Percentiles rank a stretch among this genome's conserved stretches.
Evolutionary conservation across 1,140 invertebrate species (phyloP).

Genomic region (Dinoponera quadriceps): DNA sequence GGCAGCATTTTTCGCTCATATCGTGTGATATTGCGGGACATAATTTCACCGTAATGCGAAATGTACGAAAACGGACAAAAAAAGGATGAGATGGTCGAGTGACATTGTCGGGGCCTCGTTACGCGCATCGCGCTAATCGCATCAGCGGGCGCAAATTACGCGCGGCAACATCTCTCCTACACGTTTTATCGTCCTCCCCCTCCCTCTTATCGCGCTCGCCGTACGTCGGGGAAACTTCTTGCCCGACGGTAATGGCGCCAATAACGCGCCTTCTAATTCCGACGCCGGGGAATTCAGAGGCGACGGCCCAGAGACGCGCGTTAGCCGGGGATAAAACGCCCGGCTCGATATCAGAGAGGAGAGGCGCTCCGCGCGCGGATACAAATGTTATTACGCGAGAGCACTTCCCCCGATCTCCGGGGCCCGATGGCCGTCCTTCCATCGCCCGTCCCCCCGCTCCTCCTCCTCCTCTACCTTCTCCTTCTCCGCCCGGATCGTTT

Average conservation of each 20-base stretch:
- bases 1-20: no score
- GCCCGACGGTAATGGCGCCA: slow-evolving; percentile 30
- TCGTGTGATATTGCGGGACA: no score
- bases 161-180: slow-evolving; percentile 1
- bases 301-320: slow-evolving; percentile 11
- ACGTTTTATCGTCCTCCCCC: slow-evolving; percentile 4
- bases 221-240: slow-evolving; percentile 21
- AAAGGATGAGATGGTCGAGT: background rate
- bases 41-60: background rate
- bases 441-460: slow-evolving; percentile 9
- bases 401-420: slow-evolving; percentile 71
- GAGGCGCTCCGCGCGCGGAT: slow-evolving; percentile 67
- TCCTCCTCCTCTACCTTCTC: slow-evolving; percentile 2
- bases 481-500: slow-evolving; percentile 76
- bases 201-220: slow-evolving; percentile 17
- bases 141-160: slow-evolving; percentile 17
- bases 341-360: slow-evolving; percentile 53
- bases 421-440: slow-evolving; percentile 62
- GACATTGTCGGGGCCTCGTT: slow-evolving; percentile 12
- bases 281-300: slow-evolving; percentile 3
- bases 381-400: slow-evolving; percentile 75
- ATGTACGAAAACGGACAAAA: background rate
- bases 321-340: slow-evolving; percentile 40
- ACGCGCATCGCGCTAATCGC: slow-evolving; percentile 16
- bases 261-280: slow-evolving; percentile 53